Evolutionary conservation across 2,113 vertebrate genomes (phyloP).

Genomic region (Hyperoodon ampullatus): DNA sequence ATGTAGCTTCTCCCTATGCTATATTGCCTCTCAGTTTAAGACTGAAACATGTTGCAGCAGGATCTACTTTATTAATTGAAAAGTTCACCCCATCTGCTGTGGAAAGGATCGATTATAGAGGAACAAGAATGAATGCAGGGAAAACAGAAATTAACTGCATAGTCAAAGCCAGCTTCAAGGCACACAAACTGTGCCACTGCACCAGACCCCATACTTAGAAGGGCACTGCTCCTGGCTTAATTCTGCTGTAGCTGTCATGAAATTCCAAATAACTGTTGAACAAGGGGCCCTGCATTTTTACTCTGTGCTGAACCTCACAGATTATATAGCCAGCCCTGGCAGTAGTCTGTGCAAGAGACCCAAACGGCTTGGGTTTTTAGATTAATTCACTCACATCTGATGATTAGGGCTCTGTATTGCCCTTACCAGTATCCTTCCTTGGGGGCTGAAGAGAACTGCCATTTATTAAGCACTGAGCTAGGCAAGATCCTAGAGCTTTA

Average conservation of each 20-base stretch:
- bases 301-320: background rate
- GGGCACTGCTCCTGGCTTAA: background rate
- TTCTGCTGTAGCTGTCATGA: background rate
- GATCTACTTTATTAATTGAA: background rate
- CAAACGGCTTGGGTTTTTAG: background rate
- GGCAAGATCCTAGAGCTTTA: background rate
- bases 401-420: background rate
- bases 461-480: background rate
- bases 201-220: background rate
- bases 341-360: background rate
- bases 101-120: background rate
- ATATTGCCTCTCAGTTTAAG: background rate
- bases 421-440: background rate
- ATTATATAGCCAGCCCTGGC: background rate
- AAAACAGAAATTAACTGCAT: background rate
- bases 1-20: background rate
- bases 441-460: background rate
- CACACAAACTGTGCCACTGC: fast-evolving
- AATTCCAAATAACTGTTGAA: background rate
- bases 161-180: background rate
- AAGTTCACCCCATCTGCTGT: background rate
- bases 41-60: background rate
- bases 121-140: background rate
- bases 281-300: background rate
- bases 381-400: constrained; percentile 4